Conservation (phyloP, 2,888 invertebrate genomes). For the Nomada fabriciana region DNA sequence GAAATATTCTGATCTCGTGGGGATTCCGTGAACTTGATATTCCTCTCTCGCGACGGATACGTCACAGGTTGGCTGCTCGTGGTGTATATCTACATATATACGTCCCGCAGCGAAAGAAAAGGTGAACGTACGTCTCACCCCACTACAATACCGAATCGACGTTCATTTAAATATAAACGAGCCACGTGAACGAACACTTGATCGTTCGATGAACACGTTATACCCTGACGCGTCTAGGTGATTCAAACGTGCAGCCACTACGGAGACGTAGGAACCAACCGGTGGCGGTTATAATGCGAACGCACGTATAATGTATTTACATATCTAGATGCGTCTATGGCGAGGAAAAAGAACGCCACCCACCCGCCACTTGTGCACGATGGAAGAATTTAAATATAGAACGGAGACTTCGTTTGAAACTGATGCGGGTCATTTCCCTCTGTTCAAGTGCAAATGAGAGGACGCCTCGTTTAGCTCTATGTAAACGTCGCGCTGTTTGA, state of each 20-base stretch:
- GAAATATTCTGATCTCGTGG: slow-evolving; percentile 39
- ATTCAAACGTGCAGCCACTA: slow-evolving; percentile 42
- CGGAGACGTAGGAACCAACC: not conserved
- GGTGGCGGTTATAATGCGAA: slow-evolving; percentile 19
- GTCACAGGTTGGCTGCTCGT: slow-evolving; percentile 16
- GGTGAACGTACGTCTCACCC: not conserved
- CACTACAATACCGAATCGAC: slow-evolving; percentile 65
- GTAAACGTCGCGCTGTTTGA: slow-evolving; percentile 16
- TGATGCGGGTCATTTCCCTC: not conserved
- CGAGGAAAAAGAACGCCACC: slow-evolving; percentile 57
- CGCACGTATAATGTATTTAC: slow-evolving; percentile 59
- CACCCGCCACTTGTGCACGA: not conserved
- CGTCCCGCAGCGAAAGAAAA: slow-evolving; percentile 23
- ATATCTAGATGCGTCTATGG: slow-evolving; percentile 67
- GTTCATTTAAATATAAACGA: slow-evolving; percentile 74
- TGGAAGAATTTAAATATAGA: slow-evolving; percentile 1
- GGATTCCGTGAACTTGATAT: slow-evolving; percentile 49
- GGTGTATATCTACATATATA: not conserved
- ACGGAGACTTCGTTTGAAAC: not conserved
- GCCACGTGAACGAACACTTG: slow-evolving; percentile 62
- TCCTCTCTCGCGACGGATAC: slow-evolving; percentile 46
- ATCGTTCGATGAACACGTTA: slow-evolving; percentile 68
- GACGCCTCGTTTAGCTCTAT: slow-evolving; percentile 23
- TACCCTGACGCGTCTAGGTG: slow-evolving; percentile 38
- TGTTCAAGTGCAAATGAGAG: slow-evolving; percentile 17